Base-by-base conservation (phyloP, 2,888 invertebrate genomes). In the Torymus auratus region DNA sequence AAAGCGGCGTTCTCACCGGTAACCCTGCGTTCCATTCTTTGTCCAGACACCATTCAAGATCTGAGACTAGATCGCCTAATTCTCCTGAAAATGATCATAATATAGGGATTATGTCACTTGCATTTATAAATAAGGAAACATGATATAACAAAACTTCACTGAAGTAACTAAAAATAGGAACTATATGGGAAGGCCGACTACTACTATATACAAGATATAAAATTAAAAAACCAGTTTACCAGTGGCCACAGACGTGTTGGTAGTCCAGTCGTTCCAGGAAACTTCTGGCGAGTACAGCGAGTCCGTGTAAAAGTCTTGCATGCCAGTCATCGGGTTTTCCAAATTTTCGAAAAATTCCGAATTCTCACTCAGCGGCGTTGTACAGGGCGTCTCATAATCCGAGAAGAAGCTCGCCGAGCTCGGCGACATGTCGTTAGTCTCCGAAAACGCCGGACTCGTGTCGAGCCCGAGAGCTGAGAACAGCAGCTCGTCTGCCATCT, bases 1-100 rank as follows among this genome's bases (percentile, higher is more conserved):
- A 93, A 15, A 93, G 89, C 3, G 93, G 92, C 0, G 93, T 93
- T 71, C 92, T 92, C 69, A 93, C 93, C 0, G 93, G 93, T n/a
- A 92, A 86, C 23, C 88, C 87, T 1, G 86, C 83, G 41, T 88
- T 88, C 88, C 89, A 91, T 41, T 92, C 88, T 77, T 84, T 86
- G 78, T 91, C 90, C 78, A 90, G 83, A 78, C 89, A 90, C 90
- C 90, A 91, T 74, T 91, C 90, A 12, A 91, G 78, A 67, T 90
- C 90, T 0, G 87, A 87, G 41, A 89, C 89, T 67, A 91, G 77
- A 81, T 90, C 90, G 75, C 88, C 87, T 23, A 90, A 83, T 68
- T 91, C 90, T 76, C 85, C 88, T 74, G 52, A n/a, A 76, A 76
- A 67, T 78, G 20, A 76, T 20, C 50, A 74, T 2, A 20, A 20